Conservation (phyloP, 2,888 invertebrate species). For the Crepidodera aurea region DNA sequence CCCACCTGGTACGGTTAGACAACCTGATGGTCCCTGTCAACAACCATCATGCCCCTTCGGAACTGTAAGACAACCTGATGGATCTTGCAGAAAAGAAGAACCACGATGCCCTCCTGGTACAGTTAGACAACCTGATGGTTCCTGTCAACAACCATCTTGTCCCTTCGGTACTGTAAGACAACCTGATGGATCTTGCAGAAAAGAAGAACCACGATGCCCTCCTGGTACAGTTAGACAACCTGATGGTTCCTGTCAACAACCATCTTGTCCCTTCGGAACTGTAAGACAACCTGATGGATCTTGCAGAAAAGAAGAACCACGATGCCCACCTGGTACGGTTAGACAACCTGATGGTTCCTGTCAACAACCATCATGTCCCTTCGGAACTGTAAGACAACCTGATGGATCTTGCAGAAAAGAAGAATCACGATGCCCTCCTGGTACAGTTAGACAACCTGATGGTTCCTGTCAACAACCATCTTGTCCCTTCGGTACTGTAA, state of each 20-base stretch:
- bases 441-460: constrained; percentile 4
- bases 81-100: constrained; percentile 6
- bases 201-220: constrained; percentile 19
- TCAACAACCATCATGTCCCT: constrained; percentile 14
- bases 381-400: constrained; percentile 5
- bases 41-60: constrained; percentile 30
- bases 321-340: constrained; percentile 34
- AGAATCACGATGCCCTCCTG: constrained; percentile 27
- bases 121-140: constrained; percentile 22
- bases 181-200: constrained; percentile 26
- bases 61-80: constrained; percentile 26
- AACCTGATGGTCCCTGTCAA: constrained; percentile 27
- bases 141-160: constrained; percentile 33
- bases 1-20: constrained; percentile 27
- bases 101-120: constrained; percentile 35
- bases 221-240: constrained; percentile 15
- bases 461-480: constrained; percentile 18
- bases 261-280: constrained; percentile 24
- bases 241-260: constrained; percentile 18
- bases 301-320: constrained; percentile 28
- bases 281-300: constrained; percentile 25
- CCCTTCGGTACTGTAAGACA: constrained; percentile 31
- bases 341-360: constrained; percentile 18
- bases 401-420: constrained; percentile 8
- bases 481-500: constrained; percentile 25